Percentiles rank a stretch among this genome's conserved stretches.
Evolutionary conservation across 2,888 invertebrate genomes (phyloP).

Genomic region (Leptura quadrifasciata): DNA sequence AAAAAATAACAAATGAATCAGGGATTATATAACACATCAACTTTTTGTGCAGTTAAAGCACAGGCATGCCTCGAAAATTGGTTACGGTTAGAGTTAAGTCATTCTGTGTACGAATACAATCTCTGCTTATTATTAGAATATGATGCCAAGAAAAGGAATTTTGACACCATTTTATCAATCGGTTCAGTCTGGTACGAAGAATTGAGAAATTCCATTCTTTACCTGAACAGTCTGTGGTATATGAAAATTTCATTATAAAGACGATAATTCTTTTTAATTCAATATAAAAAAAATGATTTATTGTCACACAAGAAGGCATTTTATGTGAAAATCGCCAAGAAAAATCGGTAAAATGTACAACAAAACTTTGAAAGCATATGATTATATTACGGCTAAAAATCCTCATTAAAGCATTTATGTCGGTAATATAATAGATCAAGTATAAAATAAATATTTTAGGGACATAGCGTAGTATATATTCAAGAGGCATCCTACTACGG

Average conservation of each 20-base stretch:
- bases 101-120: not conserved
- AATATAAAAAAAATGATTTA: not conserved
- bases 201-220: slow-evolving; percentile 21
- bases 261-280: slow-evolving; percentile 13
- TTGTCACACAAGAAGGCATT: no score
- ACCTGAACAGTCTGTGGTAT: slow-evolving; percentile 21
- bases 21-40: not conserved
- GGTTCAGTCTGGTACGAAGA: not conserved
- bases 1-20: not conserved
- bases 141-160: not conserved
- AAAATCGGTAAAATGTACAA: no score
- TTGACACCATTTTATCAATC: not conserved
- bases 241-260: slow-evolving; percentile 25
- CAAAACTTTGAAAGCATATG: no score
- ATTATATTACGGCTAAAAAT: no score
- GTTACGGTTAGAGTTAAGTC: slow-evolving; percentile 1
- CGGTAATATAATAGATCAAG: no score
- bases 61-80: not conserved
- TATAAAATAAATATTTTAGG: no score
- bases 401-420: no score
- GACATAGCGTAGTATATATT: no score
- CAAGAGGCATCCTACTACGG: no score
- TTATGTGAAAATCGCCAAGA: no score
- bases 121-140: not conserved
- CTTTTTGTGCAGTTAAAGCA: not conserved